Base-by-base conservation (phyloP, 2,888 invertebrate species). In the Dasysyrphus albostriatus region DNA sequence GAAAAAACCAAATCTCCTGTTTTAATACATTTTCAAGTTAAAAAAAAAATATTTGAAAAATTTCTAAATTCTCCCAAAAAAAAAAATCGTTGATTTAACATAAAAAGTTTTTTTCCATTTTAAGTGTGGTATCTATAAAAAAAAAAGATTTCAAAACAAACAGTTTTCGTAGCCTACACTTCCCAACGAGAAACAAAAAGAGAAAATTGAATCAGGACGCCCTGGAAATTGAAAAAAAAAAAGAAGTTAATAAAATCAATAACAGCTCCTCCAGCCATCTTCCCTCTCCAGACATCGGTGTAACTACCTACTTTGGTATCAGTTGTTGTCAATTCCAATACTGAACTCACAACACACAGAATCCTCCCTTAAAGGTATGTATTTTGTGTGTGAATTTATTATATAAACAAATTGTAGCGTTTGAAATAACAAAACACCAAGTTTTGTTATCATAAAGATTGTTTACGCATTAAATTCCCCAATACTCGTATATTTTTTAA, bases 241-340 rank as follows among this genome's bases (percentile, higher is more conserved):
- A 44, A 61, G 63, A 56, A 78, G 67, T 63, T 74, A 81, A 47
- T 58, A 85, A 85, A 85, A 85, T 85, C 85, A 85, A 85, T 85
- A 85, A 74, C 59, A 75, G 47, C 47, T 47, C 16, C 61, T 63
- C 61, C 73, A 70, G 78, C 78, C 44, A 73, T 54, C 58, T 19
- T 32, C 24, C 49, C 32, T 34, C 42, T 42, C 58, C 58, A 49
- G 37, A 14, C 19, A 59, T 19, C 34, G 12, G 12, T n/a, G 24
- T 63, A 29, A n/a, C n/a, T 32, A 44, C 59, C 39, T 76, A 39
- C 75, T 80, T 76, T 19, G 67, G 76, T 81, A 47, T 69, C 54
- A 47, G 69, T 74, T 44, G 8, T 73, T 59, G 16, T 69, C 67
- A 34, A 67, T 76, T 80, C 47, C 47, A 16, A 73, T 63, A 72